Evolutionary conservation across 2,113 vertebrate genomes (phyloP), one percentile per base, ranked within the genome.

Genomic region (Albula glossodonta): DNA sequence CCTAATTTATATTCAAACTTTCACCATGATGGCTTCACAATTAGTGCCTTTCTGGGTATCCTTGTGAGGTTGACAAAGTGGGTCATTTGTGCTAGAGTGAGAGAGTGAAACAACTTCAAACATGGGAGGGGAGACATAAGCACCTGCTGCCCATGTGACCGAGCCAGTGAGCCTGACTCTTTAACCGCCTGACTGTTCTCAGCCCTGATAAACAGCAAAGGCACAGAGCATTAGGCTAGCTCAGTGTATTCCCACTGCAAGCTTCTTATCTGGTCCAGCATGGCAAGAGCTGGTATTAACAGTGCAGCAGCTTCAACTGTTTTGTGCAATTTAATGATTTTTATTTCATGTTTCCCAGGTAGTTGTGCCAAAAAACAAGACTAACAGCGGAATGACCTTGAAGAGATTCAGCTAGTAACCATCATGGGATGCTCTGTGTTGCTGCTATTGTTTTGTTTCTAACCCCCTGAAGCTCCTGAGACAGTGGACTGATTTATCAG

Each of bases 401-500:
- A 74, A 9, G n/a, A 31, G 70, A 74, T 74, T 74, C n/a, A 74
- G 70, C n/a, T 2, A 74, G 10, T 19, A 66, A 25, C 12, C 4
- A n/a, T 74, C 70, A 7, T n/a, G 5, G 70, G 70, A 31, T 22
- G 9, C 70, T 31, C n/a, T 2, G 4, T n/a, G 19, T 70, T n/a
- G 19, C 17, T n/a, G 17, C 63, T 74, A 10, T 74, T 31, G 70
- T 74, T 74, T 74, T 6, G 31, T 31, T 22, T 31, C 70, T n/a
- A 74, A 74, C 31, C 70, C 70, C n/a, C 19, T 22, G 22, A 31
- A 74, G 22, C 70, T 74, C n/a, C n/a, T 31, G 22, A 74, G 70
- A 74, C 70, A n/a, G n/a, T 74, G 7, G 70, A 31, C 70, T 74
- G 70, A 74, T 74, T 25, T 74, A 74, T 74, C 70, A 74, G 63